Evolutionary conservation across 2,888 invertebrate genomes (phyloP), one percentile per base, ranked within the genome.

Genomic region (Gortyna flavago): DNA sequence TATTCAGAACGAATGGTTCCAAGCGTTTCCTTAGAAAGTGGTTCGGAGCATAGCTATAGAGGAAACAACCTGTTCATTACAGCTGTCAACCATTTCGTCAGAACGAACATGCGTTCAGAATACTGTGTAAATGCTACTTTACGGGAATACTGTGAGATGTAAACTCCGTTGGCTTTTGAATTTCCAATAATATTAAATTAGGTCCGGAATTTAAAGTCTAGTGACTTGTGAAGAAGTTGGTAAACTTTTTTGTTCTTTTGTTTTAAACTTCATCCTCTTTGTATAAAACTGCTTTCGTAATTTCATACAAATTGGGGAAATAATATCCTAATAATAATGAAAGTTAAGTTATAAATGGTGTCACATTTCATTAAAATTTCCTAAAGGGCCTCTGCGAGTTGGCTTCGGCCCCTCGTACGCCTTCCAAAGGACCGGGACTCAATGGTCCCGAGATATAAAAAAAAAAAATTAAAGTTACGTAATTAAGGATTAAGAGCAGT

Each of bases 91-190:
- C 8, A 29, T 61, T 18, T 59, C 35, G 32, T 41, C 13, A 8
- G 32, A 51, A 41, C 3, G 35, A 69, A 35, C 5, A 9, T 64
- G 54, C 21, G n/a, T 48, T 38, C 18, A 72, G 2, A 66, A 35
- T 25, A 25, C 13, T 44, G 61, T 71, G 70, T 78, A 67, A 71
- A 54, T 35, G 38, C 48, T 29, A 2, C 93, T 92, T 93, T 91
- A 93, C 91, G 90, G 89, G 91, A 93, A 92, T 91, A 91, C 92
- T 93, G 90, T 93, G 91, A 92, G 93, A 92, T 93, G 92, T 92
- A 91, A 93, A 93, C 90, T 92, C 82, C 82, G 90, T 91, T 91
- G 89, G 86, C 89, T 90, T 91, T 93, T 91, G 89, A 91, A 89
- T 91, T 90, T 80, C 68, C 67, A 85, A 85, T 83, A 71, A 74